Base-by-base conservation (phyloP, 2,113 vertebrate species). In the Acanthochromis polyacanthus region DNA sequence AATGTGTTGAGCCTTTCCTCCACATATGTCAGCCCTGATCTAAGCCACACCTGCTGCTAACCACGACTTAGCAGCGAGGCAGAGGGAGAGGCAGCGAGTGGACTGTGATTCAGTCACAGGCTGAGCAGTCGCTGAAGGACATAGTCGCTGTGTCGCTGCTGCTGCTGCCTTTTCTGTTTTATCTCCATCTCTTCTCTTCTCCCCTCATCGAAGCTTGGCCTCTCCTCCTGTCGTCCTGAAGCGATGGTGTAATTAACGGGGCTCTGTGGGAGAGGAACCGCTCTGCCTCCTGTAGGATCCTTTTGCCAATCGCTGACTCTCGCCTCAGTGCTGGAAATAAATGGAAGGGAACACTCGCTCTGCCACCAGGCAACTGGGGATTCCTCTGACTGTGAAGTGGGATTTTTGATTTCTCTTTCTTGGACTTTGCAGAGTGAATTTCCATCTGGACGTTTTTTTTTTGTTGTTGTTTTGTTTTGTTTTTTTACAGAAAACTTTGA, bases 41-140 rank as follows among this genome's bases (percentile, higher is more conserved):
- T 94, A 94, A 93, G 94, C 93, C 94, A 87, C 95, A 95, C 94
- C 95, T 95, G 95, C 95, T 94, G 93, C 91, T 72, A 81, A 77
- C 79, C 77, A 28, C 59, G 56, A 80, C 80, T 88, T 73, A 74
- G 10, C 64, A 63, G 45, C 67, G 82, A 64, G 77, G n/a, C 81
- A 32, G 77, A 64, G 64, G 12, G 46, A 66, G 76, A n/a, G 77
- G 58, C 61, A 61, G 77, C 32, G 32, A 30, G 30, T 30, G 30
- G 74, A 76, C 93, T 90, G 93, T 82, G 84, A 36, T 36, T 36
- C 83, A 89, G 51, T 81, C 90, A 88, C 87, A 89, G 65, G 36
- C 85, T 76, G 76, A 84, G 81, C 86, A 60, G 82, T 84, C 78
- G 48, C 81, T 80, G 52, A 73, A 73, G 78, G 64, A 30, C 71